A percentile compares a stretch with the other conserved stretches of the same genome.
Conservation (phyloP, 2,888 invertebrate genomes). For the Odontocerum albicorne region DNA sequence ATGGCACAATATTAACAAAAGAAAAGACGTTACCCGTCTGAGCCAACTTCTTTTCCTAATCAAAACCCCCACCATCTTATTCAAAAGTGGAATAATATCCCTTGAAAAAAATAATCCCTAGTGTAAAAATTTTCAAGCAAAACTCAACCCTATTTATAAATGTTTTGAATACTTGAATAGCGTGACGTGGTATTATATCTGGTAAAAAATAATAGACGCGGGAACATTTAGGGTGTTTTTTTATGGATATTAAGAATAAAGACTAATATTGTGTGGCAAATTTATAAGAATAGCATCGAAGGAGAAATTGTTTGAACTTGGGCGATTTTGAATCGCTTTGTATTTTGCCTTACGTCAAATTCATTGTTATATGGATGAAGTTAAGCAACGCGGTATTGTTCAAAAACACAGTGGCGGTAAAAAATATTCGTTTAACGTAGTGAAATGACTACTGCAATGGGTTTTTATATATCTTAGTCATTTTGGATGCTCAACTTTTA, state of each 20-base stretch:
- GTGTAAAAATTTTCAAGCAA: not conserved
- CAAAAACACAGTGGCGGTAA: constrained; percentile 19
- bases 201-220: constrained; percentile 12
- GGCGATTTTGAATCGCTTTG: constrained; percentile 5
- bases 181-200: not conserved
- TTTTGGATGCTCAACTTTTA: no score
- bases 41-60: constrained; percentile 28
- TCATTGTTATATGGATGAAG: constrained; percentile 26
- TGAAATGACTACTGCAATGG: no score
- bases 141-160: constrained; percentile 2
- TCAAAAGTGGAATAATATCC: constrained; percentile 17
- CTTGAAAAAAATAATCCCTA: constrained; percentile 12
- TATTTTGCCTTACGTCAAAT: constrained; percentile 28
- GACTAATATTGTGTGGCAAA: constrained; percentile 18
- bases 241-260: constrained; percentile 10
- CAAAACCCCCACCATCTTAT: constrained; percentile 28
- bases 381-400: constrained; percentile 30
- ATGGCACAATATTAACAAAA: constrained; percentile 33
- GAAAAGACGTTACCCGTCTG: constrained; percentile 34
- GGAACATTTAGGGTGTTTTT: not conserved
- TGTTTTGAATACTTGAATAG: not conserved
- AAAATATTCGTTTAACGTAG: no score
- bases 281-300: constrained; percentile 8
- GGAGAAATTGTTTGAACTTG: constrained; percentile 14
- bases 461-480: no score